Percentiles rank a stretch among this genome's conserved stretches.
Evolutionary conservation across 2,797 vertebrate genomes (phyloP).

Genomic region (Diceros bicornis): DNA sequence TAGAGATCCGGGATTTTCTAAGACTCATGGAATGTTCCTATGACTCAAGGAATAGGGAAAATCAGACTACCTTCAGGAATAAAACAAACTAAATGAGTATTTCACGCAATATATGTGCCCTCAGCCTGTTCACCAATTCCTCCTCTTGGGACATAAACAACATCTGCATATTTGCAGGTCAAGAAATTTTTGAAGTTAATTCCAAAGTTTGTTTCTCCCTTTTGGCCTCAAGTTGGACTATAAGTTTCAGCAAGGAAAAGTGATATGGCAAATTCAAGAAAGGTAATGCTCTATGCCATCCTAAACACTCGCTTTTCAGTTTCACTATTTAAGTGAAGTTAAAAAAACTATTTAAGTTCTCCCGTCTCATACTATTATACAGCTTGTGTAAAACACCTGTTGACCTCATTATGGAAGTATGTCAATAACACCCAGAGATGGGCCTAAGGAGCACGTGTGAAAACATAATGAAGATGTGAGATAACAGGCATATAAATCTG

Average conservation of each 20-base stretch:
- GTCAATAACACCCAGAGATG: conserved; percentile 45
- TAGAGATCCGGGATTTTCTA: not conserved
- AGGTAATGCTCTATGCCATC: not conserved
- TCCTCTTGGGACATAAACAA: not conserved
- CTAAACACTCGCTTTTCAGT: conserved; percentile 8
- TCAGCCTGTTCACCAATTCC: conserved; percentile 7
- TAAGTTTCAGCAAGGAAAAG: conserved; percentile 52
- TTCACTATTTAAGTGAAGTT: not conserved
- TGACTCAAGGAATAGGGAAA: not conserved
- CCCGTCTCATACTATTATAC: not conserved
- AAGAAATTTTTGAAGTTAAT: conserved; percentile 55
- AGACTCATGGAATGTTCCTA: not conserved
- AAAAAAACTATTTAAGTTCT: not conserved
- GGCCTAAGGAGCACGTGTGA: not conserved
- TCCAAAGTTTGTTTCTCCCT: conserved; percentile 44
- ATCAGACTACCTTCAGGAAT: not conserved
- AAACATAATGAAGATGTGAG: conserved; percentile 48
- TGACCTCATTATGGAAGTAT: conserved; percentile 63
- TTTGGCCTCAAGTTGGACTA: conserved; percentile 8
- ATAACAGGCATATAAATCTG: conserved; percentile 15
- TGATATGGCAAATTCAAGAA: conserved; percentile 13
- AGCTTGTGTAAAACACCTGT: conserved; percentile 48
- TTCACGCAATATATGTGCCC: not conserved
- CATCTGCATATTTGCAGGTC: not conserved
- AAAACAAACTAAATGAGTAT: conserved; percentile 40